Conservation (phyloP, 2,888 invertebrate species). For the Ariolimax columbianus region DNA sequence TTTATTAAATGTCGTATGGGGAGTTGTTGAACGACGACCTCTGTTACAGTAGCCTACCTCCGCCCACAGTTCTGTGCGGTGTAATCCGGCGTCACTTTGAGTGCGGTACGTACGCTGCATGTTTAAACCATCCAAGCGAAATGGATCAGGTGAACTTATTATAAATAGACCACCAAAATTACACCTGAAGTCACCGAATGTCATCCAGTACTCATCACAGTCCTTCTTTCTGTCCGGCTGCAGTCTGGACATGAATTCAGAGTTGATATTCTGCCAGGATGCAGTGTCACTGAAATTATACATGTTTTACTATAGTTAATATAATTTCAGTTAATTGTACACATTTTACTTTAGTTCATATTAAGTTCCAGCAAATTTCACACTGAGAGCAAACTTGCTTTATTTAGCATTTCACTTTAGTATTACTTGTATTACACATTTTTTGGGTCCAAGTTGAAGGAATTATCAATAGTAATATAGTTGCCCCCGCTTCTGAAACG, state of each 20-base stretch:
- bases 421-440: too few species aligned
- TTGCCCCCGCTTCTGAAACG: too few species aligned
- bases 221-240: slow-evolving; percentile 69
- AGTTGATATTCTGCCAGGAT: slow-evolving; percentile 70
- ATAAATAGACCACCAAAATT: slow-evolving; percentile 74
- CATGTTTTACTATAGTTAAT: not conserved
- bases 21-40: slow-evolving; percentile 38
- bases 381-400: too few species aligned
- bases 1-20: slow-evolving; percentile 15
- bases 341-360: not conserved
- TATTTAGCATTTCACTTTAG: too few species aligned
- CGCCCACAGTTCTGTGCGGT: not conserved
- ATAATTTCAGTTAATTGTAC: not conserved
- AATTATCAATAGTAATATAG: too few species aligned
- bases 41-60: slow-evolving; percentile 7
- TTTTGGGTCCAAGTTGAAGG: too few species aligned
- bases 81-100: slow-evolving; percentile 27
- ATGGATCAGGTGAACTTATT: slow-evolving; percentile 70
- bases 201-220: slow-evolving; percentile 73
- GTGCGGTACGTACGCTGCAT: slow-evolving; percentile 60
- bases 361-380: too few species aligned
- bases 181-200: slow-evolving; percentile 62
- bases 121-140: slow-evolving; percentile 63
- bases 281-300: slow-evolving; percentile 61
- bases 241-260: slow-evolving; percentile 67